phyloP scores from a whole-genome alignment of 2,113 vertebrate species.

The Mobula birostris region DNA sequence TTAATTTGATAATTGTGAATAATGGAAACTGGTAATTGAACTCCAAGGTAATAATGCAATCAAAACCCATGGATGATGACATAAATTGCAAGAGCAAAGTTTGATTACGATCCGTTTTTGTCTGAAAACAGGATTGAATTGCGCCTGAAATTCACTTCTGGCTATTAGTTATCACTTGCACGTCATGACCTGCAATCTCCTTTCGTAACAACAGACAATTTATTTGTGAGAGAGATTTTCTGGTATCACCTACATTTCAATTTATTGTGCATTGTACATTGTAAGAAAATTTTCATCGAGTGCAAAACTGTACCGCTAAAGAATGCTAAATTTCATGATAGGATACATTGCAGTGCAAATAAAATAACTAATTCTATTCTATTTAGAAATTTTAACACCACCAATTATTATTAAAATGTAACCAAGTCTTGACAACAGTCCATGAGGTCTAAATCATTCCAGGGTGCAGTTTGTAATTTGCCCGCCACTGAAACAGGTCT shows the following conservation, averaged over 20 bases:
- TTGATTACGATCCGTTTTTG: not conserved
- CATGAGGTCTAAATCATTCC: not conserved
- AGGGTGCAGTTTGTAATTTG: not conserved
- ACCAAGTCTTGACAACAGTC: not conserved
- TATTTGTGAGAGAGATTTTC: not conserved
- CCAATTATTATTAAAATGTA: not conserved
- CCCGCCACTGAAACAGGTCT: too few relatives aligned
- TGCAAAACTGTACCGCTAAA: not conserved
- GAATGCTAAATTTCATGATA: not conserved
- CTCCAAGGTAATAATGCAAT: conserved; percentile 3
- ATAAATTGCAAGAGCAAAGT: not conserved
- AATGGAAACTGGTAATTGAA: conserved; percentile 7
- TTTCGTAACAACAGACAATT: not conserved
- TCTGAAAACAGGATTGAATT: not conserved
- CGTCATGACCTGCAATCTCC: not conserved
- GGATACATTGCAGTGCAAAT: not conserved
- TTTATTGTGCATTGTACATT: not conserved
- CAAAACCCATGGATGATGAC: not conserved
- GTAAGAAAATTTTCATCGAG: not conserved
- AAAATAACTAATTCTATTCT: not conserved
- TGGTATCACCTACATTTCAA: not conserved
- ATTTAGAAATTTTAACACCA: not conserved
- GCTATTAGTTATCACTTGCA: not conserved
- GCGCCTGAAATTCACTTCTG: not conserved
- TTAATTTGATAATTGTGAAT: not conserved